Base-by-base conservation (phyloP, 1,140 invertebrate species). In the Diorhabda elongata region DNA sequence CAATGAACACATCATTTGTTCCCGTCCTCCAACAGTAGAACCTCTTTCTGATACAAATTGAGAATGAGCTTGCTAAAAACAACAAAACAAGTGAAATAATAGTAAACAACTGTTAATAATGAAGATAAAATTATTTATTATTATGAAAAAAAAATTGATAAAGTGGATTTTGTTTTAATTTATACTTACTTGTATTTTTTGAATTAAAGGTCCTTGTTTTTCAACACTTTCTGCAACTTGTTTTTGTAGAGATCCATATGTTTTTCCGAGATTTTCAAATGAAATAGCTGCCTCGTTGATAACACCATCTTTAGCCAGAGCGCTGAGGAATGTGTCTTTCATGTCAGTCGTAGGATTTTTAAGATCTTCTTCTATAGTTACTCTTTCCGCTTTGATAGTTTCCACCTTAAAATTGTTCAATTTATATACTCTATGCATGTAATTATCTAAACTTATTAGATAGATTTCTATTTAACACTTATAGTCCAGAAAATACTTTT, bases 201-300 rank as follows among this genome's bases (percentile, higher is more conserved):
- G 83, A 44, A 97, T 84, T 4, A 98, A 80, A 11, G 80, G 81
- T 77, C 95, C 92, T 81, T 99, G 96, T 73, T 87, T 85, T 59
- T 86, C 84, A 66, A 94, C 80, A 78, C 89, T 95, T 41, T 94
- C 91, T 43, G 85, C 83, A 3, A 93, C 88, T 85, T 94, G 89
- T 74, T 90, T 88, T 78, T 95, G 91, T 60, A 98, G 82, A 9
- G 92, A 91, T 44, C 89, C 90, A 75, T 93, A 96, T n/a, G 88
- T 84, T 73, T 90, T 83, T 43, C 92, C 91, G 68, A 99, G 85
- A 72, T 88, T 88, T 74, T 91, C 88, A 2, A 89, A 84, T 0
- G 93, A 92, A 60, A 97, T 75, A 64, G 87, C 87, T 7, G 91
- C 89, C 82, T 98, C 97, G 82, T 95, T 94, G 42, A 98, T 90